phyloP scores from a whole-genome alignment of 2,113 vertebrate genomes.

The Halichoeres trimaculatus region DNA sequence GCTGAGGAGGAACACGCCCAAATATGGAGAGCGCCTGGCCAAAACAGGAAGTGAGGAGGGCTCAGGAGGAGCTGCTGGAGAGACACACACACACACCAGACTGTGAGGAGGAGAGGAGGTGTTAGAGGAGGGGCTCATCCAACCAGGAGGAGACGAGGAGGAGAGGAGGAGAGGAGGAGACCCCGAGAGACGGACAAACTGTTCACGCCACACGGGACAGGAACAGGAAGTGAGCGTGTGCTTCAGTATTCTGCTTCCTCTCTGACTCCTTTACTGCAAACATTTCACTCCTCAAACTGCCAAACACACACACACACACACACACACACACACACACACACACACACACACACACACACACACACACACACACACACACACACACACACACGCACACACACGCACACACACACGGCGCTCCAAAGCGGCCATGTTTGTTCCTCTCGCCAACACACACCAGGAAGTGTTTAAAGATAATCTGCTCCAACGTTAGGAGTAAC shows the following conservation, averaged over 20 bases:
- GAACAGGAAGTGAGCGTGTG: conserved; percentile 1
- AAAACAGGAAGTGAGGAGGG: too few relatives aligned
- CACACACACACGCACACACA: too few relatives aligned
- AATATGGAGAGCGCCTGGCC: too few relatives aligned
- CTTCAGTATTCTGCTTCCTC: conserved; percentile 39
- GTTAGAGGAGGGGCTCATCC: background rate
- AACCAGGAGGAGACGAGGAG: too few relatives aligned
- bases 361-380: background rate
- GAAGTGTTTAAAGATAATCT: background rate
- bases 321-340: too few relatives aligned
- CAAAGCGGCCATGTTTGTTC: background rate
- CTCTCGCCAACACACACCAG: background rate
- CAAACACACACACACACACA: background rate
- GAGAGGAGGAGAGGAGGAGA: background rate
- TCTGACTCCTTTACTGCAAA: too few relatives aligned
- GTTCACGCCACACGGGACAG: background rate
- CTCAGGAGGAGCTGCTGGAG: background rate
- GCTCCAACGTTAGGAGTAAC: background rate
- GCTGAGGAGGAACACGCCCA: background rate
- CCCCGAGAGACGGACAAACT: background rate
- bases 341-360: background rate
- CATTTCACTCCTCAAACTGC: conserved; percentile 31
- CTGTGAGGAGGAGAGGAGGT: background rate
- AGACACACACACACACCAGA: background rate
- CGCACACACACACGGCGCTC: background rate